Evolutionary conservation across 2,797 vertebrate genomes (phyloP).

Genomic region (Mormyrops attenuatus): DNA sequence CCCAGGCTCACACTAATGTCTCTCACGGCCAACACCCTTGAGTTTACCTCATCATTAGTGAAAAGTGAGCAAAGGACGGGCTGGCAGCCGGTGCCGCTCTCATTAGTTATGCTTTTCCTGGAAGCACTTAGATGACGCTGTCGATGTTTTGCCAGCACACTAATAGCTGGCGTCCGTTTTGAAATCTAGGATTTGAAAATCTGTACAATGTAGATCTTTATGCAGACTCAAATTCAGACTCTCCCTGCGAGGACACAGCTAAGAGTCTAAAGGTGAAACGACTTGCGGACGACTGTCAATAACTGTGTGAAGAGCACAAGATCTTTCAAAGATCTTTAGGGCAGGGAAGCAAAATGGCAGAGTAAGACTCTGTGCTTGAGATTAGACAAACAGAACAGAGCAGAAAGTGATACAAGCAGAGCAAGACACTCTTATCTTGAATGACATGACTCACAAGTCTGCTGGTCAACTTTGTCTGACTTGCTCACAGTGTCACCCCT

Average conservation of each 20-base stretch:
- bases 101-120: constrained; percentile 6
- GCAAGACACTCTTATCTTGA: background rate
- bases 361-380: background rate
- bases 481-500: background rate
- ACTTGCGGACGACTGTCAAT: background rate
- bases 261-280: background rate
- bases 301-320: background rate
- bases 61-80: background rate
- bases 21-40: background rate
- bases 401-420: background rate
- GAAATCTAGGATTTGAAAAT: background rate
- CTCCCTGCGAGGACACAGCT: background rate
- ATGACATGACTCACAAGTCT: background rate
- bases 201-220: background rate
- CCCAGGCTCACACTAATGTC: background rate
- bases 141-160: background rate
- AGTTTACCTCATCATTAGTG: background rate
- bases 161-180: background rate
- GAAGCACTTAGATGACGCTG: background rate
- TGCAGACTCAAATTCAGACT: background rate
- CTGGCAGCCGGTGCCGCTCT: background rate
- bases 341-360: background rate
- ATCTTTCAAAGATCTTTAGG: background rate
- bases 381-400: background rate
- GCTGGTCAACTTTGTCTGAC: background rate